These are phyloP conservation scores for Lycophotia porphyrea DNA, from an alignment of 2,888 invertebrate genomes.

Conservation along the genomic window DNA sequence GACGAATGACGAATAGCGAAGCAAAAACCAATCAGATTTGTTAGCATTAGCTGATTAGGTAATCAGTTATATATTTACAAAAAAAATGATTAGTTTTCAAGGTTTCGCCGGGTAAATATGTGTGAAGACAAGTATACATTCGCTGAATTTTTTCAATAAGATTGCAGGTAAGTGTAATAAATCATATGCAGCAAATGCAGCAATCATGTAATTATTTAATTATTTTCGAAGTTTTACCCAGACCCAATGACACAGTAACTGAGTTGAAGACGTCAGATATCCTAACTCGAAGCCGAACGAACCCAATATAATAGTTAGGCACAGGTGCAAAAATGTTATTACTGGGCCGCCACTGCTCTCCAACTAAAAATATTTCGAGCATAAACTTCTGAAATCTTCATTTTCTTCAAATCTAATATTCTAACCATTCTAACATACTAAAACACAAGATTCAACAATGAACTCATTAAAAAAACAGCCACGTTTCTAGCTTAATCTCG, in stretches of 20 bases:
- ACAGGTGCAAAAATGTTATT: too few species aligned
- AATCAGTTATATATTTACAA: background rate
- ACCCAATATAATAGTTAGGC: too few species aligned
- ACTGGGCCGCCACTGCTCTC: background rate
- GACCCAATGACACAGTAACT: background rate
- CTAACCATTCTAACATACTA: slow-evolving; percentile 18
- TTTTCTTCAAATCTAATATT: background rate
- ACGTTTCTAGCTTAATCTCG: slow-evolving; percentile 55
- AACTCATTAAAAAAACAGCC: slow-evolving; percentile 55
- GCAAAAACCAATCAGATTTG: background rate
- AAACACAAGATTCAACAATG: slow-evolving; percentile 44
- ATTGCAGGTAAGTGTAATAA: background rate
- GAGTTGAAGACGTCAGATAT: background rate
- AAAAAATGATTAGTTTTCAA: background rate
- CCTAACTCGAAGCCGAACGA: background rate
- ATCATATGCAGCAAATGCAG: background rate
- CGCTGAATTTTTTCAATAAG: background rate
- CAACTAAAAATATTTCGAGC: background rate
- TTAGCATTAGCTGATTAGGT: background rate
- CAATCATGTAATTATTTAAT: background rate
- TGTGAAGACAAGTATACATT: background rate
- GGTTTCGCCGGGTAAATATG: too few species aligned
- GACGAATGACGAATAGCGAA: slow-evolving; percentile 29
- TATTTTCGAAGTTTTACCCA: background rate
- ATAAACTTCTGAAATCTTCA: background rate